Percentiles rank a stretch among this genome's conserved stretches.
phyloP scores from a whole-genome alignment of 2,797 vertebrate species.

The Eidolon dupreanum region DNA sequence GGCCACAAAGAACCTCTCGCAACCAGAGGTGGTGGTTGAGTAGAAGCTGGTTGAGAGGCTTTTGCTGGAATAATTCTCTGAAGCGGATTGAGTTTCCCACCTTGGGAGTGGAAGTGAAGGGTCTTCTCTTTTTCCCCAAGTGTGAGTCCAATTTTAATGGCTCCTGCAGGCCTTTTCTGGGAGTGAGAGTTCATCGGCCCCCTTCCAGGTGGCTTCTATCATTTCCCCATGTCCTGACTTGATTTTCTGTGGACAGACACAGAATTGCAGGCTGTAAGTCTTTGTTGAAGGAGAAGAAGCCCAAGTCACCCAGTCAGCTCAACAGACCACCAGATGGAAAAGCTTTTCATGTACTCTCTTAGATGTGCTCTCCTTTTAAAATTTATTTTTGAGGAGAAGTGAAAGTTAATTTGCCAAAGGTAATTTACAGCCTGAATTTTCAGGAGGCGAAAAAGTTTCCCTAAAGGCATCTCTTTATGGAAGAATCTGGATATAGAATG shows the following conservation, averaged over 20 bases:
- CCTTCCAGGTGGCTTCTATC: neutral
- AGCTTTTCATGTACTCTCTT: slow-evolving; percentile 31
- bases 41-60: neutral
- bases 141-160: neutral
- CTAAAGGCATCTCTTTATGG: slow-evolving; percentile 13
- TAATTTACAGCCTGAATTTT: slow-evolving; percentile 69
- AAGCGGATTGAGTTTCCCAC: neutral
- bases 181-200: neutral
- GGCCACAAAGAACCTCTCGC: accelerated
- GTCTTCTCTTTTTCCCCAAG: neutral
- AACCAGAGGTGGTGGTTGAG: neutral
- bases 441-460: slow-evolving; percentile 49
- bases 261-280: slow-evolving; percentile 37
- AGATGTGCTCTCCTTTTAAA: slow-evolving; percentile 44
- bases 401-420: slow-evolving; percentile 76
- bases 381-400: slow-evolving; percentile 65
- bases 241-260: slow-evolving; percentile 47
- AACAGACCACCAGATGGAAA: neutral
- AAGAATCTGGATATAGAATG: neutral
- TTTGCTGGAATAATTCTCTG: neutral
- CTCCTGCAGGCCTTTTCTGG: neutral
- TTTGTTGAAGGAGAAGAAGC: neutral
- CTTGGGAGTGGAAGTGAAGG: neutral
- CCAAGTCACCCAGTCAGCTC: neutral
- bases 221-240: neutral